A percentile compares a stretch with the other conserved stretches of the same genome.
phyloP scores from a whole-genome alignment of 2,113 vertebrate genomes.

The Pomatostomus ruficeps region DNA sequence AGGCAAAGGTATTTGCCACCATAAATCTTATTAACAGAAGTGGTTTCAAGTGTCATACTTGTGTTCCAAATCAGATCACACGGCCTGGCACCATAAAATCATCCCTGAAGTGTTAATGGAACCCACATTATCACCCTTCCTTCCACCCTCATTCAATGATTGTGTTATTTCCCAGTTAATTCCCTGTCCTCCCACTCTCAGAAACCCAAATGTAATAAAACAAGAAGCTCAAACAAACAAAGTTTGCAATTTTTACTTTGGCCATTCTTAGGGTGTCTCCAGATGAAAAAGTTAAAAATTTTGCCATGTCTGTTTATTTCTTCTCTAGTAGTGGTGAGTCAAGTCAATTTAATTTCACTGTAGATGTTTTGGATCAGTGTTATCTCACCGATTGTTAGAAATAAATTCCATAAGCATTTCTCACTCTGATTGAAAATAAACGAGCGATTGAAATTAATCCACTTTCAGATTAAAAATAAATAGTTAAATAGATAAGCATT shows the following conservation, averaged over 20 bases:
- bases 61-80: not conserved
- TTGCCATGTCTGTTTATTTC: not conserved
- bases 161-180: not conserved
- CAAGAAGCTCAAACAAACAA: not conserved
- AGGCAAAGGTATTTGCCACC: not conserved
- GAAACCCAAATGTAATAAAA: not conserved
- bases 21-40: not conserved
- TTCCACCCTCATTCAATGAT: not conserved
- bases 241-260: not conserved
- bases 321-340: accelerated
- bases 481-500: not conserved
- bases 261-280: not conserved
- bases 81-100: not conserved
- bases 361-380: not conserved
- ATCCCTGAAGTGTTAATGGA: not conserved
- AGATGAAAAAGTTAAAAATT: not conserved
- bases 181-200: not conserved
- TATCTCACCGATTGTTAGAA: not conserved
- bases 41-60: not conserved
- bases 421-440: not conserved
- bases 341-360: not conserved
- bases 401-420: not conserved
- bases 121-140: not conserved
- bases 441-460: not conserved
- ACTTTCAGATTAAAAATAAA: not conserved